These are phyloP conservation scores for Cydia pomonella DNA, from an alignment of 1,140 invertebrate genomes.

Conservation along the genomic window DNA sequence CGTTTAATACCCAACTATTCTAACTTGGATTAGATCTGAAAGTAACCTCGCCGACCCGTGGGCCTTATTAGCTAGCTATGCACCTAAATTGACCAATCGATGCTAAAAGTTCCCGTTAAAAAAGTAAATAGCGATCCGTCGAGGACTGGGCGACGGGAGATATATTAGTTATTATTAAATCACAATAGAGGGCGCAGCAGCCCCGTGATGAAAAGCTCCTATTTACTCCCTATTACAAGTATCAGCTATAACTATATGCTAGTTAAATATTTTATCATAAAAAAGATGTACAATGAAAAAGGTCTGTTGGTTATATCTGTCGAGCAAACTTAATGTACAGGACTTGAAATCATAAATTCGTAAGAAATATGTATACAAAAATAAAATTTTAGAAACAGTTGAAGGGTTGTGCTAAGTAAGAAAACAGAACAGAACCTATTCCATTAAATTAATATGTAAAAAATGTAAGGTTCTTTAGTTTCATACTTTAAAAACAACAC, in stretches of 20 bases:
- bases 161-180: constrained; percentile 25
- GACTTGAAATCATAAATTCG: constrained; percentile 3
- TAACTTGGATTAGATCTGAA: constrained; percentile 48
- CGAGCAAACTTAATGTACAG: background rate
- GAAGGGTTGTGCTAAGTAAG: background rate
- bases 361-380: constrained; percentile 12
- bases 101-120: background rate
- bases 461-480: background rate
- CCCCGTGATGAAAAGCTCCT: constrained; percentile 64
- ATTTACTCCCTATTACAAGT: constrained; percentile 71
- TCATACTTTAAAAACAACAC: background rate
- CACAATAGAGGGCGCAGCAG: constrained; percentile 42
- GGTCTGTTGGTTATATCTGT: constrained; percentile 32
- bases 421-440: background rate
- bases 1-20: constrained; percentile 49
- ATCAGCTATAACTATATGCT: constrained; percentile 71
- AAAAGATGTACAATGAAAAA: constrained; percentile 31
- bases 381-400: background rate
- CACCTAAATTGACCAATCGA: constrained; percentile 7
- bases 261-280: constrained; percentile 65
- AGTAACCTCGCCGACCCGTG: constrained; percentile 37
- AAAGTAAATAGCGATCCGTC: constrained; percentile 3
- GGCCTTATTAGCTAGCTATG: constrained; percentile 42
- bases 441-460: no score
- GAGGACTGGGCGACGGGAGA: background rate